A percentile compares a stretch with the other conserved stretches of the same genome.
Evolutionary conservation across 92 coral and sea anemone species (phyloP).

Genomic region (Diadumene lineata): DNA sequence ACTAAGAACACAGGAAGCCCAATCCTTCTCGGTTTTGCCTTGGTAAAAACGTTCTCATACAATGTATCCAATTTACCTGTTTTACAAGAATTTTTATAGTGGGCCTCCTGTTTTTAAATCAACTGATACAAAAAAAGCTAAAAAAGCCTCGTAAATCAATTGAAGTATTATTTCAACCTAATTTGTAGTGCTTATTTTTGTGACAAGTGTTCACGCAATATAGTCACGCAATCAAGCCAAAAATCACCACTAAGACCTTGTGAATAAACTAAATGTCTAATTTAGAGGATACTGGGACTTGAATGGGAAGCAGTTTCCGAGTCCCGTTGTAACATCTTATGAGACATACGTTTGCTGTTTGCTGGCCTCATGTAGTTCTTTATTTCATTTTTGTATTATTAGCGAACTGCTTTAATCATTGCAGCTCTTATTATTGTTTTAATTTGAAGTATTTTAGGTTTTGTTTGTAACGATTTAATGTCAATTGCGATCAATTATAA

Average conservation of each 20-base stretch:
- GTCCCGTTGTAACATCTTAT: too few relatives aligned
- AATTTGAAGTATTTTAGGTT: background rate
- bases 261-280: too few relatives aligned
- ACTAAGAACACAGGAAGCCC: constrained; percentile 7
- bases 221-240: background rate
- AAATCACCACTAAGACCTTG: background rate
- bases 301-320: too few relatives aligned
- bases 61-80: background rate
- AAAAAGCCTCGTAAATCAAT: background rate
- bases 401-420: background rate
- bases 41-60: background rate
- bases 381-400: background rate
- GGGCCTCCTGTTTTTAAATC: constrained; percentile 1
- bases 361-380: background rate
- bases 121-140: background rate
- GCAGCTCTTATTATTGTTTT: background rate
- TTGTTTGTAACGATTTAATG: background rate
- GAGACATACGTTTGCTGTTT: background rate
- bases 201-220: background rate
- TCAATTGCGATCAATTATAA: background rate
- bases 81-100: background rate
- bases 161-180: background rate
- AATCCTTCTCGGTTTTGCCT: constrained; percentile 15
- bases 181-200: background rate
- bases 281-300: too few relatives aligned